Evolutionary conservation across 1,140 invertebrate species (phyloP), one percentile per base, ranked within the genome.

Genomic region (Brachionus rotundiformis): DNA sequence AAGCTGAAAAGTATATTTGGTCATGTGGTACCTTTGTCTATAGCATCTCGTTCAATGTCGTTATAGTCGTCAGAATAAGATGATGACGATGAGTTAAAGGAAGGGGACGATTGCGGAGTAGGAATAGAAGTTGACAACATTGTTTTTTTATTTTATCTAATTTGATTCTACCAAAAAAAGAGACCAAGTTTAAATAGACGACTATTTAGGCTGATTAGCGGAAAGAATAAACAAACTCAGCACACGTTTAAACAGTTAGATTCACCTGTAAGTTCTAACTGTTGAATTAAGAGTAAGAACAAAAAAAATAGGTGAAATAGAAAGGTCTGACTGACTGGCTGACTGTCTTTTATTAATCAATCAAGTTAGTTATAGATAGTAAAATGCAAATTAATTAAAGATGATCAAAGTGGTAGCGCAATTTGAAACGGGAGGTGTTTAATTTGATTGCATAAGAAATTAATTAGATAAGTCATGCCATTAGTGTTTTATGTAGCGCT

Each of bases 301-400:
- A 54, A 54, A 54, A 54, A 54, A 54, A 54, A 54, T 13, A 54
- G 47, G 47, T 54, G 47, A 54, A 54, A 23, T 25, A 54, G 19
- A 54, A 54, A 54, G 47, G n/a, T 19, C 16, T 63, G 59, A 54
- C 49, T 27, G 59, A 3, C 31, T 73, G 36, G 13, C 59, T 63
- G 61, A 68, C 63, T 73, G 68, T 73, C 68, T 73, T 73, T 73
- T 73, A 73, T 73, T 73, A 73, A 73, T 73, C 68, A 73, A 73
- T 73, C 25, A 73, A 63, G 25, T 73, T 73, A 73, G 68, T 73
- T 25, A 73, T 73, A 73, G 68, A 73, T 73, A 73, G 68, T 73
- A 73, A 73, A 73, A 73, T 73, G 68, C 68, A 73, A 73, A 73
- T 73, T 73, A 44, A 73, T 44, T 44, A 31, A 0, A 71, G 33